These are phyloP conservation scores for Serripes groenlandicus DNA, from an alignment of 2,888 invertebrate species.

Conservation along the genomic window DNA sequence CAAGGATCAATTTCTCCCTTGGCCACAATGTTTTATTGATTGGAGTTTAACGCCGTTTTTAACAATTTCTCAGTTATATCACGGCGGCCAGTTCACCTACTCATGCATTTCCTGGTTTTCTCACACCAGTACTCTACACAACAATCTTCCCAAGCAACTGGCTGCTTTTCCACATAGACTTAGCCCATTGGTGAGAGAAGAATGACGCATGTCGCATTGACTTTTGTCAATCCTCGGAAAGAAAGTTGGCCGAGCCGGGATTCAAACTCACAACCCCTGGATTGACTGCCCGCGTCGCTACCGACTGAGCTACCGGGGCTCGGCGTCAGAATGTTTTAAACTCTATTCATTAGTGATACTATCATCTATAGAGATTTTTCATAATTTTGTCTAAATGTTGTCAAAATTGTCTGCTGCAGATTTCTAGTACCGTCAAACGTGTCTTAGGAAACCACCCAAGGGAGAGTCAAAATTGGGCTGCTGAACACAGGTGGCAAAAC, in stretches of 20 bases:
- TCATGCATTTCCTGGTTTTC: not conserved
- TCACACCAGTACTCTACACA: not conserved
- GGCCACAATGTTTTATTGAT: no score
- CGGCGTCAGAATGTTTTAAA: no score
- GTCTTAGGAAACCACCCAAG: no score
- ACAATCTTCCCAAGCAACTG: not conserved
- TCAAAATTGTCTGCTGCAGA: no score
- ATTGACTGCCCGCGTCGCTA: not conserved
- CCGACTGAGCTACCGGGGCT: not conserved
- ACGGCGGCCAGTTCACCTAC: not conserved
- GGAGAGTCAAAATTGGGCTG: no score
- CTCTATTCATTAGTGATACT: no score
- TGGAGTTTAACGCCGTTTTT: not conserved
- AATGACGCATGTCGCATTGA: not conserved
- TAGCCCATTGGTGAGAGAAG: not conserved
- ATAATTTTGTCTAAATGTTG: no score
- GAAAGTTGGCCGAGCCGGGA: not conserved
- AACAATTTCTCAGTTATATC: not conserved
- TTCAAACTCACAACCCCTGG: not conserved
- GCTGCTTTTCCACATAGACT: not conserved
- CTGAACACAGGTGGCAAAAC: no score
- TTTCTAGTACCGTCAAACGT: no score
- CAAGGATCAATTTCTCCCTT: no score
- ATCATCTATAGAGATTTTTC: no score
- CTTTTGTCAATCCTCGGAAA: not conserved